Evolutionary conservation across 2,888 invertebrate species (phyloP).

Genomic region (Chaitophorus viminalis): DNA sequence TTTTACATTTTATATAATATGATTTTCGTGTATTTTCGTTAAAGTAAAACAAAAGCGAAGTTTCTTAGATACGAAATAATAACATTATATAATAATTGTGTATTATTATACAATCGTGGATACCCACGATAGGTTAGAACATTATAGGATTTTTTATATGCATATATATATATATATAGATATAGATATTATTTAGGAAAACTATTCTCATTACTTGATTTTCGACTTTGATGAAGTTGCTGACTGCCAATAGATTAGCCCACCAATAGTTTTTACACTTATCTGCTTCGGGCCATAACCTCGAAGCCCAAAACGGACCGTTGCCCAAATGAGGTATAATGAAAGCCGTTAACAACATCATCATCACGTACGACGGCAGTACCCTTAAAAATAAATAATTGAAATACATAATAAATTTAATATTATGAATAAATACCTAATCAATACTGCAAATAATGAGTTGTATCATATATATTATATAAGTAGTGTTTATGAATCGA

Average conservation of each 20-base stretch:
- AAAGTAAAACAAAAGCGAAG: no score
- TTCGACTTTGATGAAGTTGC: slow-evolving; percentile 41
- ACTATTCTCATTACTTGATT: slow-evolving; percentile 33
- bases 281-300: slow-evolving; percentile 14
- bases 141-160: no score
- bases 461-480: no score
- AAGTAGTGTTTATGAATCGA: no score
- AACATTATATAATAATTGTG: background rate
- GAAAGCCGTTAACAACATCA: slow-evolving; percentile 48
- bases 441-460: no score
- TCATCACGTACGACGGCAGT: slow-evolving; percentile 12
- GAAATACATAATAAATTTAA: background rate
- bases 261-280: slow-evolving; percentile 54
- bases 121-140: no score
- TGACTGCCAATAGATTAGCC: slow-evolving; percentile 37
- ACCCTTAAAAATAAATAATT: background rate
- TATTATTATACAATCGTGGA: background rate
- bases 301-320: slow-evolving; percentile 52
- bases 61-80: background rate
- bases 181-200: no score
- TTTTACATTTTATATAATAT: no score
- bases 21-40: no score
- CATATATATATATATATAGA: no score
- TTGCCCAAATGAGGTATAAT: slow-evolving; percentile 49
- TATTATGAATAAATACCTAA: no score